Base-by-base conservation (phyloP, 2,113 vertebrate genomes). In the Passerina amoena region DNA sequence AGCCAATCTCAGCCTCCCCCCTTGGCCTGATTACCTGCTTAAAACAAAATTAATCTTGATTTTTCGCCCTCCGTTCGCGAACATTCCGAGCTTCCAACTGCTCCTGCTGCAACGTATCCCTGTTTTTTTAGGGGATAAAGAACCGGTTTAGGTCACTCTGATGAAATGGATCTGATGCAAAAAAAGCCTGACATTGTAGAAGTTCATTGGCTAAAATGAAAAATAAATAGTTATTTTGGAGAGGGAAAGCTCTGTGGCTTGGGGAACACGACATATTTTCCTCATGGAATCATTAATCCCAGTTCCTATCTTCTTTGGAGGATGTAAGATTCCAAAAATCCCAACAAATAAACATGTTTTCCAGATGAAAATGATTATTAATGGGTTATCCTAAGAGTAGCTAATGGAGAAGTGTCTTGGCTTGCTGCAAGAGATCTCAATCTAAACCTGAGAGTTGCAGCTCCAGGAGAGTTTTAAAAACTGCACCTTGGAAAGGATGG, bases 161-260 rank as follows among this genome's bases (percentile, higher is more conserved):
- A 88, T 97, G 85, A 95, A 96, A 92, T 40, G 61, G 78, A 80
- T 76, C 71, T 69, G 88, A 78, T 95, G 87, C 71, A n/a, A n/a
- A 89, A 86, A 96, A 94, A 76, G 27, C 59, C 53, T 78, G 73
- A 78, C 79, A 71, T 64, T 5, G 12, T 37, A 25, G 69, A 82
- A 82, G 30, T 80, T 83, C 81, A 90, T 65, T 86, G 90, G 93
- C 91, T 81, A 93, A 90, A 96, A 96, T 92, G 12, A 95, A 95
- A 92, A 82, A 84, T 70, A 97, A 97, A 97, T 96, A 96, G 54
- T 97, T 94, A 61, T 87, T 96, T 97, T 94, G 95, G 94, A 96
- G 83, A 86, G 82, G 76, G 57, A 87, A 73, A 47, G 66, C 45
- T 81, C 79, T 3, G 2, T 83, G 92, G 89, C 87, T 78, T 31